Conservation (phyloP, 2,888 invertebrate species). For the Leptopilina myrica region DNA sequence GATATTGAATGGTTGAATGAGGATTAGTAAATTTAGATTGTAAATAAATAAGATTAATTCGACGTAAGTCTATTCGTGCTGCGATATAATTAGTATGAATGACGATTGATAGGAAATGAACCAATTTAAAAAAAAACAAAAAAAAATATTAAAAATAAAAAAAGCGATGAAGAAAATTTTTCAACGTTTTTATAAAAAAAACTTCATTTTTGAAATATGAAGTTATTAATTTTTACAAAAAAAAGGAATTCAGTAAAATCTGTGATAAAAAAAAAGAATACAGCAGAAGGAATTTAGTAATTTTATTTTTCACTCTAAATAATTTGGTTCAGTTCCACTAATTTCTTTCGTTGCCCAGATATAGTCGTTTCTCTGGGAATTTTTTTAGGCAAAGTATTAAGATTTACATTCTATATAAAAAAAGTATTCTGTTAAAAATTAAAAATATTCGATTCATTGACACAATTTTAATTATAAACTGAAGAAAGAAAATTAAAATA, state of each 20-base stretch:
- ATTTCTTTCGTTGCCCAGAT: slow-evolving; percentile 16
- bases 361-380: not conserved
- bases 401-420: slow-evolving; percentile 36
- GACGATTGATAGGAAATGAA: slow-evolving; percentile 35
- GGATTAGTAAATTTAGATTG: slow-evolving; percentile 8
- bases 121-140: slow-evolving; percentile 16
- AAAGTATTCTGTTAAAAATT: slow-evolving; percentile 34
- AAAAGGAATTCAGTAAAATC: slow-evolving; percentile 11
- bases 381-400: slow-evolving; percentile 37
- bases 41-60: slow-evolving; percentile 36
- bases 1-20: slow-evolving; percentile 33
- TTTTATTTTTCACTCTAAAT: slow-evolving; percentile 10
- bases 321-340: slow-evolving; percentile 9
- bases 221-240: slow-evolving; percentile 22
- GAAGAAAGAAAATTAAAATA: too few species aligned
- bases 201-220: not conserved
- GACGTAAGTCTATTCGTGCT: slow-evolving; percentile 26
- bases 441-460: not conserved
- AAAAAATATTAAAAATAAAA: too few species aligned
- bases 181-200: slow-evolving; percentile 20
- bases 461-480: too few species aligned
- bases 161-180: too few species aligned
- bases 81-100: slow-evolving; percentile 34
- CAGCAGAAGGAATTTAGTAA: slow-evolving; percentile 17
- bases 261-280: slow-evolving; percentile 34